A percentile compares a stretch with the other conserved stretches of the same genome.
These are phyloP conservation scores for Psix sp. DNA, from an alignment of 1,140 invertebrate species.

Conservation along the genomic window DNA sequence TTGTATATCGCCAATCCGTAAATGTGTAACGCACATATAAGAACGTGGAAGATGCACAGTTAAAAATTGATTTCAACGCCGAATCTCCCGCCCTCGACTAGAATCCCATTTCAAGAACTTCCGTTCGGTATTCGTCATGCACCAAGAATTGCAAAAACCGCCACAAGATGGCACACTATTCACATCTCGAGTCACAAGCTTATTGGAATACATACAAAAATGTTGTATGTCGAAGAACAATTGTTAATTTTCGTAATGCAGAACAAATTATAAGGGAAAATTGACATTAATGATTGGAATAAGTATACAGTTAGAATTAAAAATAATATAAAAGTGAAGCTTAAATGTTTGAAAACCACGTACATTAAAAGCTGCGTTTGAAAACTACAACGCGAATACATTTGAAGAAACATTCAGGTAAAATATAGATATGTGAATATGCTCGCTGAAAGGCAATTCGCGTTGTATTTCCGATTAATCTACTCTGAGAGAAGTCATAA, in stretches of 20 bases:
- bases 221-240: background rate
- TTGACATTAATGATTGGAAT: too few relatives aligned
- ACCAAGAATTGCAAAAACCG: conserved; percentile 16
- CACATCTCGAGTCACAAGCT: too few relatives aligned
- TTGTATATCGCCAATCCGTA: background rate
- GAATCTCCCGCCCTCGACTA: background rate
- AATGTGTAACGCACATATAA: conserved; percentile 12
- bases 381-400: too few relatives aligned
- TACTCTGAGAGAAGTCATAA: too few relatives aligned
- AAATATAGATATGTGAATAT: background rate
- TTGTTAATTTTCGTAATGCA: too few relatives aligned
- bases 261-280: background rate
- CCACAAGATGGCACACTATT: conserved; percentile 22
- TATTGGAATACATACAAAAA: too few relatives aligned
- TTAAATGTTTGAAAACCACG: conserved; percentile 38
- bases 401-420: too few relatives aligned
- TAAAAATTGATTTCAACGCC: conserved; percentile 9
- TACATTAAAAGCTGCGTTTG: too few relatives aligned
- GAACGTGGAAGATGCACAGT: background rate
- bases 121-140: conserved; percentile 46
- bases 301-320: too few relatives aligned
- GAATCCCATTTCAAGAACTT: conserved; percentile 17
- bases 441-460: background rate
- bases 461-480: background rate
- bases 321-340: conserved; percentile 27